Evolutionary conservation across 2,888 invertebrate species (phyloP).

Genomic region (Drosophila rubida): DNA sequence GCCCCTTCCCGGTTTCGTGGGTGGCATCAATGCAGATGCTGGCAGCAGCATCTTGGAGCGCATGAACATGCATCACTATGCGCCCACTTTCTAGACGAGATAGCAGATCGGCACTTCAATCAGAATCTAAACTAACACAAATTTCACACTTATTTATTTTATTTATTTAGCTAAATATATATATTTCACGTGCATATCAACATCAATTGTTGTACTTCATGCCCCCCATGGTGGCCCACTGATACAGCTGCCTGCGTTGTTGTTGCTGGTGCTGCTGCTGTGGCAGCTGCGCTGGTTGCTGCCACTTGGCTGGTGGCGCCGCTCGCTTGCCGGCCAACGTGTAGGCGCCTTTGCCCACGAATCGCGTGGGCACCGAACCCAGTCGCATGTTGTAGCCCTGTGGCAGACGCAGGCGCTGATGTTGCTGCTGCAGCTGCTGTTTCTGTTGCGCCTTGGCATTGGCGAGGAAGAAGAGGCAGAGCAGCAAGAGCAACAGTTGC

Average conservation of each 20-base stretch:
- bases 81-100: slow-evolving; percentile 39
- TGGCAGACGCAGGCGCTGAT: slow-evolving; percentile 43
- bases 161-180: slow-evolving; percentile 68
- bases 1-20: slow-evolving; percentile 36
- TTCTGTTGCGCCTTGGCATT: slow-evolving; percentile 5
- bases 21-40: slow-evolving; percentile 17
- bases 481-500: slow-evolving; percentile 17
- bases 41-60: slow-evolving; percentile 32
- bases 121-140: background rate
- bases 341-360: slow-evolving; percentile 63
- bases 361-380: slow-evolving; percentile 30
- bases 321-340: slow-evolving; percentile 48
- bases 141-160: slow-evolving; percentile 58
- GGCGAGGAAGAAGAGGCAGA: slow-evolving; percentile 25
- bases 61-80: slow-evolving; percentile 54
- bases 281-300: slow-evolving; percentile 27
- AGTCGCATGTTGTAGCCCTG: slow-evolving; percentile 48
- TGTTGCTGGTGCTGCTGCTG: slow-evolving; percentile 12
- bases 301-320: slow-evolving; percentile 21
- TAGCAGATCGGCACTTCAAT: background rate
- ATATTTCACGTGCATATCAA: slow-evolving; percentile 34
- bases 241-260: slow-evolving; percentile 35
- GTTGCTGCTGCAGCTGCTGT: slow-evolving; percentile 6
- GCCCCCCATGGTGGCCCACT: slow-evolving; percentile 52
- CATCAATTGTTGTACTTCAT: slow-evolving; percentile 36